phyloP scores from a whole-genome alignment of 2,888 invertebrate species.

The Asteroscopus sphinx region DNA sequence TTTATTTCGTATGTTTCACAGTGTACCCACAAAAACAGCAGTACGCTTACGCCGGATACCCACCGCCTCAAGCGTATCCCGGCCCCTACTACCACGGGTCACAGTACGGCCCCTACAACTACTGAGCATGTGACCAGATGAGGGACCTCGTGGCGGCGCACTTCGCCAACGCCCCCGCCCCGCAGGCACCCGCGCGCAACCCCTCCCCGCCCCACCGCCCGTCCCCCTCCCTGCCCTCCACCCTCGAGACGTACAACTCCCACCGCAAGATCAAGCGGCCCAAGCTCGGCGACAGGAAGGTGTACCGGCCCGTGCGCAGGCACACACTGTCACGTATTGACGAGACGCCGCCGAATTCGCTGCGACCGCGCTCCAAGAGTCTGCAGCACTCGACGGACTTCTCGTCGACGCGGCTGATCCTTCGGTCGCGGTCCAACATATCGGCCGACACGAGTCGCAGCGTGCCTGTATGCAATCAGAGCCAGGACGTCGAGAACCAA shows the following conservation, averaged over 20 bases:
- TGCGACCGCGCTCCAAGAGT: slow-evolving; percentile 73
- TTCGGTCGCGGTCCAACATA: slow-evolving; percentile 81
- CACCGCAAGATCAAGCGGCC: slow-evolving; percentile 78
- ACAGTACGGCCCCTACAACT: slow-evolving; percentile 98
- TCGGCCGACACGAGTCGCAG: slow-evolving; percentile 85
- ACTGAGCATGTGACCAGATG: slow-evolving; percentile 92
- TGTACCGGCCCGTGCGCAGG: slow-evolving; percentile 79
- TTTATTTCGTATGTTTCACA: slow-evolving; percentile 73
- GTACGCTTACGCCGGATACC: slow-evolving; percentile 97
- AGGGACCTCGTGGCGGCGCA: slow-evolving; percentile 86
- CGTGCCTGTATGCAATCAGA: slow-evolving; percentile 84
- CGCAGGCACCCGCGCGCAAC: slow-evolving; percentile 86
- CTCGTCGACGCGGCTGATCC: slow-evolving; percentile 77
- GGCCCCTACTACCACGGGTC: slow-evolving; percentile 97
- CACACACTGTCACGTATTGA: slow-evolving; percentile 85
- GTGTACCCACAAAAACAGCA: slow-evolving; percentile 98
- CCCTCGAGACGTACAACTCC: slow-evolving; percentile 83
- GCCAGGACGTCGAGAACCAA: slow-evolving; percentile 76
- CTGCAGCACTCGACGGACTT: slow-evolving; percentile 79
- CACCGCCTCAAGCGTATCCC: slow-evolving; percentile 95
- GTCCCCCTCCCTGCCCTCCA: slow-evolving; percentile 61
- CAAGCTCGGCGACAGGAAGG: slow-evolving; percentile 76
- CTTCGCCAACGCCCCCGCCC: slow-evolving; percentile 84
- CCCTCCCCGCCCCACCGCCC: slow-evolving; percentile 61
- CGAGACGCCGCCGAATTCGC: slow-evolving; percentile 72